Conservation (phyloP, 1,140 invertebrate species). For the Linepithema humile region DNA sequence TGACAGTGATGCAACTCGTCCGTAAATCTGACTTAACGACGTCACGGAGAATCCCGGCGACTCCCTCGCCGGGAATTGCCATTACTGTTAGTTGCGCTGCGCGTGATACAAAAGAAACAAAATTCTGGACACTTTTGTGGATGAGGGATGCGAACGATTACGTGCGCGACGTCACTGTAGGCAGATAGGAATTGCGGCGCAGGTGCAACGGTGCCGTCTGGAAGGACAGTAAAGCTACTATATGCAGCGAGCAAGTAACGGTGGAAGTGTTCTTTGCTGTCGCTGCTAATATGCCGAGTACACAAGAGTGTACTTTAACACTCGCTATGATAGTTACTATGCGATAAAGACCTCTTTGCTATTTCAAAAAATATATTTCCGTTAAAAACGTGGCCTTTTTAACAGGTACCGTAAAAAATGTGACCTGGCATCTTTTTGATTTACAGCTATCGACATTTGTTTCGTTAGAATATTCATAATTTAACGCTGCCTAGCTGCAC, state of each 20-base stretch:
- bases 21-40: constrained; percentile 46
- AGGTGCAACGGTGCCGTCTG: constrained; percentile 40
- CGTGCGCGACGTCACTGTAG: neutral
- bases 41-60: neutral
- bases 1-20: neutral
- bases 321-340: constrained; percentile 22
- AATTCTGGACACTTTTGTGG: neutral
- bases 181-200: constrained; percentile 31
- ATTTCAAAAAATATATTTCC: constrained; percentile 5
- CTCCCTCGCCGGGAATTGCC: neutral
- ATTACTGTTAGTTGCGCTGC: neutral
- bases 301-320: constrained; percentile 44
- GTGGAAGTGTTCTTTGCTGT: constrained; percentile 59
- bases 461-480: neutral
- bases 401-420: constrained; percentile 27
- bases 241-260: constrained; percentile 15
- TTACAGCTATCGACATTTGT: constrained; percentile 2
- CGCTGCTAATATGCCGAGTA: constrained; percentile 62
- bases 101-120: neutral
- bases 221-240: constrained; percentile 34
- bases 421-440: neutral
- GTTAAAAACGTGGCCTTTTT: constrained; percentile 38
- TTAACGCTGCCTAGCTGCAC: neutral
- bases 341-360: constrained; percentile 33
- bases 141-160: constrained; percentile 14